Percentiles rank a stretch among this genome's conserved stretches.
phyloP scores from a whole-genome alignment of 2,888 invertebrate genomes.

The Drosophila mimica region DNA sequence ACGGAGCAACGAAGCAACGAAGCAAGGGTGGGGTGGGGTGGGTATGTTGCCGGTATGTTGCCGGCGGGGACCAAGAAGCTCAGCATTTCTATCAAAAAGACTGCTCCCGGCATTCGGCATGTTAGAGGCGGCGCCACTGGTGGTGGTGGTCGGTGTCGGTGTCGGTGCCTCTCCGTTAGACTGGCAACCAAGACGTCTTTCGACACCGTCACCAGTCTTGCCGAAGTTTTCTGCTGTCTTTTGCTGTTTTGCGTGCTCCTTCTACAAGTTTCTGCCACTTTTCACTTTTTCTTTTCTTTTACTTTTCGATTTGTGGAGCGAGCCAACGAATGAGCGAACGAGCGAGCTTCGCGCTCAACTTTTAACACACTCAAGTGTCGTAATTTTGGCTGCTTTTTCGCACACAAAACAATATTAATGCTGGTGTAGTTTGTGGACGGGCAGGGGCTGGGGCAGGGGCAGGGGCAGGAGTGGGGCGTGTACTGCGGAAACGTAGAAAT shows the following conservation, averaged over 20 bases:
- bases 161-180: slow-evolving; percentile 47
- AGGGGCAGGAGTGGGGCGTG: background rate
- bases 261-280: slow-evolving; percentile 70
- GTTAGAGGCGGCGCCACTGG: slow-evolving; percentile 29
- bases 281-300: slow-evolving; percentile 70
- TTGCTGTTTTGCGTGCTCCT: slow-evolving; percentile 77
- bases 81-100: slow-evolving; percentile 40
- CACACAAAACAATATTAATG: slow-evolving; percentile 82
- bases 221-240: slow-evolving; percentile 77
- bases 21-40: background rate
- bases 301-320: slow-evolving; percentile 73
- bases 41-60: background rate
- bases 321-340: slow-evolving; percentile 17
- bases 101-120: slow-evolving; percentile 35
- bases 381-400: slow-evolving; percentile 82
- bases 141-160: background rate
- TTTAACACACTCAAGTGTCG: slow-evolving; percentile 83
- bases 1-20: slow-evolving; percentile 3
- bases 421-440: slow-evolving; percentile 72
- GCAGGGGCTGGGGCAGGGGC: background rate
- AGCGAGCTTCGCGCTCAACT: slow-evolving; percentile 66
- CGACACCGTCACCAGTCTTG: slow-evolving; percentile 73
- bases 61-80: slow-evolving; percentile 25
- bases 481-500: slow-evolving; percentile 2
- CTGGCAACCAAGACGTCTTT: slow-evolving; percentile 61